Conservation (phyloP, 2,797 vertebrate species). For the Margarornis squamiger region DNA sequence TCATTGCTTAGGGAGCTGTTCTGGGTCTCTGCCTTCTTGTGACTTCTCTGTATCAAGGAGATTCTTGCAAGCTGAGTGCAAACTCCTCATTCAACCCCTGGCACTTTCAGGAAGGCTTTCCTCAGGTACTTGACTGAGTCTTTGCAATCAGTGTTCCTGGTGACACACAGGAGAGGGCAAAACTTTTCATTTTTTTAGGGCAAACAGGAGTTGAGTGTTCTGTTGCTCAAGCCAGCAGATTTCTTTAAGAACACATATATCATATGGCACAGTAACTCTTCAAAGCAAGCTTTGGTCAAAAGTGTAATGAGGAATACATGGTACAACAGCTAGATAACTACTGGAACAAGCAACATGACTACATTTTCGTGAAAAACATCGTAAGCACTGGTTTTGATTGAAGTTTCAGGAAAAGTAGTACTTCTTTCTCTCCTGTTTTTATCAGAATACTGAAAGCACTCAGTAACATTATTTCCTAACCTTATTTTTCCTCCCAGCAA, state of each 20-base stretch:
- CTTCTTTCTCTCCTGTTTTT: background rate
- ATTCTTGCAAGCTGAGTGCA: background rate
- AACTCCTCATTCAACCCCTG: background rate
- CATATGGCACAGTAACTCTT: background rate
- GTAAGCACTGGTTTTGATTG: background rate
- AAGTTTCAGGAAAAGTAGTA: background rate
- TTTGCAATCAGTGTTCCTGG: background rate
- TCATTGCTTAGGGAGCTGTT: background rate
- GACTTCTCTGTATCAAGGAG: background rate
- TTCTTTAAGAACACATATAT: background rate
- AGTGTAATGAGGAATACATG: background rate
- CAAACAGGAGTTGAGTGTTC: background rate
- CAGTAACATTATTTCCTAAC: background rate
- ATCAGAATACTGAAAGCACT: background rate
- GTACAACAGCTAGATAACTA: background rate
- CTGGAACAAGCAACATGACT: background rate
- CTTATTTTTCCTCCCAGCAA: background rate
- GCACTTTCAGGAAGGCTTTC: background rate
- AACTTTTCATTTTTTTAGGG: background rate
- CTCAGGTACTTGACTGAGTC: background rate
- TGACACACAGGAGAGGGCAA: background rate
- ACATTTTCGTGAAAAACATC: background rate
- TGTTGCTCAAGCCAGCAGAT: background rate
- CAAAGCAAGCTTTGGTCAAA: background rate
- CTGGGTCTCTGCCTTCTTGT: background rate